Percentiles rank a stretch among this genome's conserved stretches.
Conservation (phyloP, 2,888 invertebrate species). For the Leucoptera coffeella region DNA sequence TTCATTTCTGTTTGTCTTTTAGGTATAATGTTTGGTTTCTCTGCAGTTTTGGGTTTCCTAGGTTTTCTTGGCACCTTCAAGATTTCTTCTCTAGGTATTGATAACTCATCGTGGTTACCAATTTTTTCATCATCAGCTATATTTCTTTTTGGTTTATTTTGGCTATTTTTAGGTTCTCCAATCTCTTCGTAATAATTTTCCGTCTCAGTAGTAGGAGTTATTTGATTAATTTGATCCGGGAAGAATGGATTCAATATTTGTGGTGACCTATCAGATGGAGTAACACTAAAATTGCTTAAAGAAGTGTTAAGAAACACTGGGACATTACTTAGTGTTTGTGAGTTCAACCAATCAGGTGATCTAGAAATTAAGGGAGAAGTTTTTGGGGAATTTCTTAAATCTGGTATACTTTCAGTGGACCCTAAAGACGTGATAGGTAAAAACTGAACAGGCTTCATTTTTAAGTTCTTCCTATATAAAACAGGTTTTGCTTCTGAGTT, state of each 20-base stretch:
- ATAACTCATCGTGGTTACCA: slow-evolving; percentile 15
- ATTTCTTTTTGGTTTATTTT: slow-evolving; percentile 16
- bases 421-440: slow-evolving; percentile 18
- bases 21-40: slow-evolving; percentile 1
- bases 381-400: slow-evolving; percentile 12
- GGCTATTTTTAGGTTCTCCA: slow-evolving; percentile 14
- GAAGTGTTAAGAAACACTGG: slow-evolving; percentile 30
- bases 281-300: no score
- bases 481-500: slow-evolving; percentile 15
- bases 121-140: slow-evolving; percentile 40
- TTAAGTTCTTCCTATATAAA: slow-evolving; percentile 25
- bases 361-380: slow-evolving; percentile 20
- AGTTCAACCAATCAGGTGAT: slow-evolving; percentile 31
- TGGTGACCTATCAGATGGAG: background rate
- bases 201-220: slow-evolving; percentile 16
- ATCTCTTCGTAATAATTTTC: slow-evolving; percentile 45
- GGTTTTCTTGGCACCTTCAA: slow-evolving; percentile 33
- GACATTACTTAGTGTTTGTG: slow-evolving; percentile 31
- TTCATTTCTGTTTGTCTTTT: background rate
- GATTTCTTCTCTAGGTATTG: slow-evolving; percentile 26
- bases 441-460: slow-evolving; percentile 19
- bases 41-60: slow-evolving; percentile 23
- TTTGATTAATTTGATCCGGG: slow-evolving; percentile 2
- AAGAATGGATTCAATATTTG: background rate
- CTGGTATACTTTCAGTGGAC: slow-evolving; percentile 15